These are phyloP conservation scores for Gymnocephalus cernua DNA, from an alignment of 2,113 vertebrate genomes.

Conservation along the genomic window DNA sequence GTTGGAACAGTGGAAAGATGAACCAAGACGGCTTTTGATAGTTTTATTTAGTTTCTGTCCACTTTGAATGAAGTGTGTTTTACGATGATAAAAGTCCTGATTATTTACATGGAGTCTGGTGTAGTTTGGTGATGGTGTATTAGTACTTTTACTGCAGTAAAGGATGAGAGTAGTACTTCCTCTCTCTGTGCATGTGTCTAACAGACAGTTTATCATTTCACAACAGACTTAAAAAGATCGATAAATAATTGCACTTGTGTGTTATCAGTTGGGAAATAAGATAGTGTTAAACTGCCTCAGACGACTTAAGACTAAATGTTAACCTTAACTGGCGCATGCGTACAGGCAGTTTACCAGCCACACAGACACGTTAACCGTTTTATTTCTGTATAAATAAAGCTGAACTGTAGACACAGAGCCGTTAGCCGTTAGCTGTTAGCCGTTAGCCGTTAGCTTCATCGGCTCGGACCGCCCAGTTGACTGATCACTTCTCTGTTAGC, in stretches of 20 bases:
- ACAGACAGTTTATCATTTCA: not conserved
- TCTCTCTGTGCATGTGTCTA: not conserved
- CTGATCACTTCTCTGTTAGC: constrained; percentile 70
- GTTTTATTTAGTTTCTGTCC: no score
- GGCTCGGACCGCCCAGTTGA: constrained; percentile 71
- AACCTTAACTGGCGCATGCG: no score
- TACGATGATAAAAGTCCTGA: no score
- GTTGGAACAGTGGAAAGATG: no score
- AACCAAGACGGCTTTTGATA: no score
- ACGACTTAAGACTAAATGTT: no score
- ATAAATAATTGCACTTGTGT: not conserved
- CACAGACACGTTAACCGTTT: not conserved
- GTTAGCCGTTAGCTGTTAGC: constrained; percentile 56
- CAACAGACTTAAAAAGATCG: not conserved
- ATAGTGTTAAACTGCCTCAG: no score
- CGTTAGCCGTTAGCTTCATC: constrained; percentile 63
- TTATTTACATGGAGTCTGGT: no score
- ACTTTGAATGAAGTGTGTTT: no score
- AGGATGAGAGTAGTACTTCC: not conserved
- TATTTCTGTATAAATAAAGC: not conserved
- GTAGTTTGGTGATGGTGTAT: not conserved
- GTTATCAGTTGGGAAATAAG: no score
- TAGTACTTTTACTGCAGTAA: not conserved
- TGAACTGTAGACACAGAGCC: constrained; percentile 18
- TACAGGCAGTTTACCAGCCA: no score